Evolutionary conservation across 2,113 vertebrate species (phyloP), one percentile per base, ranked within the genome.

Genomic region (Hydrolagus affinis): DNA sequence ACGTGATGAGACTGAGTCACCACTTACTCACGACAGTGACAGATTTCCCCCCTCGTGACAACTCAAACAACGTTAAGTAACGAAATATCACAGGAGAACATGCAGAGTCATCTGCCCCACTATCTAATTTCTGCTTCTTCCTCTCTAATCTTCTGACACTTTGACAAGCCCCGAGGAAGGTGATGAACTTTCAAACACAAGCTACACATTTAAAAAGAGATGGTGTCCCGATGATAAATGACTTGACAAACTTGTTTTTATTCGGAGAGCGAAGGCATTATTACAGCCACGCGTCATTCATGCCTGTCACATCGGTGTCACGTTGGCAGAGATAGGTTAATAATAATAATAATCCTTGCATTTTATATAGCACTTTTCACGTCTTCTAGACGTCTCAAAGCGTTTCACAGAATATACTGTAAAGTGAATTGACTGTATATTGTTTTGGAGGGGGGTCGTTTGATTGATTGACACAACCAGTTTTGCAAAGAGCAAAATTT

Each of bases 91-190:
- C 9, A 2, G n/a, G n/a, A 30, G 78, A 66, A 30, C 28, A 66
- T 32, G 60, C 28, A 32, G 15, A 83, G 66, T 66, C 25, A 83
- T 15, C 32, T 30, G 21, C 59, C 8, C 59, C 59, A 80, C 64
- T 64, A 80, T 62, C 77, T 28, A 80, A 80, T 74, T 74, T 73
- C 71, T 73, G 71, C 3, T 73, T 4, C 28, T 73, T 74, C 30
- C 44, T 44, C 44, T 44, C 44, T 44, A 44, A 44, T 44, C 44
- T 32, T 74, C 72, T 19, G 4, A 74, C 14, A 74, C 44, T 74
- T 44, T 4, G 25, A 17, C 72, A 28, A 32, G 7, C 30, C 28
- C 30, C 25, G 44, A 32, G 60, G 25, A 66, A 83, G 28, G 62
- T 62, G 64, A 14, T 19, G 6, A 83, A 83, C 28, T 30, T 66